These are phyloP conservation scores for Agapostemon virescens DNA, from an alignment of 2,888 invertebrate species.

Conservation along the genomic window DNA sequence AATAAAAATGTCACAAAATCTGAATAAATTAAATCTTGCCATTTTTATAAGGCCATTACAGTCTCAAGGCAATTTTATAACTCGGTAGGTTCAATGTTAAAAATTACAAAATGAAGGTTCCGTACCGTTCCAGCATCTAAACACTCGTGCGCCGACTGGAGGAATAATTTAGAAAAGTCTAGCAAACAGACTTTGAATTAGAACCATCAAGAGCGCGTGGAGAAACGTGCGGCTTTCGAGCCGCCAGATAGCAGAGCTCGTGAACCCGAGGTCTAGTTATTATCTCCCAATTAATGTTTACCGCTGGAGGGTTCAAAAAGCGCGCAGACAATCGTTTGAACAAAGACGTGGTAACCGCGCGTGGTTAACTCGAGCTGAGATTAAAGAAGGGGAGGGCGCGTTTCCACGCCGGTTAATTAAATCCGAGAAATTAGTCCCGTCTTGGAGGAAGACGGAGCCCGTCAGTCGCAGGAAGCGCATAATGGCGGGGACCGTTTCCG, in stretches of 20 bases:
- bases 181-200: neutral
- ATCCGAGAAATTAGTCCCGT: slow-evolving; percentile 59
- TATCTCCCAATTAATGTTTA: slow-evolving; percentile 1
- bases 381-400: slow-evolving; percentile 43
- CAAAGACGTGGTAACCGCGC: neutral
- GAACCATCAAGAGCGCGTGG: neutral
- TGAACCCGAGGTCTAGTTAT: neutral
- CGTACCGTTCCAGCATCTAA: no score
- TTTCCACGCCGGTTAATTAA: slow-evolving; percentile 57
- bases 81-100: no score
- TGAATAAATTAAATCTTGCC: no score
- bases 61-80: no score
- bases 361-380: slow-evolving; percentile 43
- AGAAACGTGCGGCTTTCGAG: neutral
- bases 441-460: slow-evolving; percentile 44
- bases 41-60: no score
- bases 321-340: neutral
- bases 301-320: neutral
- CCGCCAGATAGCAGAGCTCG: neutral
- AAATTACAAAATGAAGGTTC: no score
- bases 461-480: slow-evolving; percentile 54
- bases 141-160: neutral
- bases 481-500: slow-evolving; percentile 47
- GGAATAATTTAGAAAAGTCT: neutral
- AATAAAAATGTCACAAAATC: no score